Evolutionary conservation across 2,888 invertebrate species (phyloP), one percentile per base, ranked within the genome.

Genomic region (Callinectes sapidus): DNA sequence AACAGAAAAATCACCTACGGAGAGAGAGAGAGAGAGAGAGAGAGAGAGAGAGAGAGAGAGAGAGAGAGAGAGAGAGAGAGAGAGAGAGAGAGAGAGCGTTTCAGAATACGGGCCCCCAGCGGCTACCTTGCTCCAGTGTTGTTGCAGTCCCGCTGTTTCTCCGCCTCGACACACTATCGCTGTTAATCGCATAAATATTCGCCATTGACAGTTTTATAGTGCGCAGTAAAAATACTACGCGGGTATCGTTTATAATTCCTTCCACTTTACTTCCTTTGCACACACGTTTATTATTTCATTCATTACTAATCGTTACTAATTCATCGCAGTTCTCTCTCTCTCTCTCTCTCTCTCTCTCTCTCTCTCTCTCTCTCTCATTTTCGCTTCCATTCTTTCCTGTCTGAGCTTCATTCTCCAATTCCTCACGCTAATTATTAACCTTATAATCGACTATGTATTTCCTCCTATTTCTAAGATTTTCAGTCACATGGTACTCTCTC

Each of bases 221-320:
- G 71, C n/a, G 71, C 71, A n/a, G 71, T 71, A 71, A 71, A 71
- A 71, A 61, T 48, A 48, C 48, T 71, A 28, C 28, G n/a, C n/a
- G 71, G n/a, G n/a, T 71, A 28, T 71, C 71, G 71, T 71, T 71
- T 71, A 71, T 71, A 71, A 71, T 71, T 71, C n/a, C 71, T 6
- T n/a, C 71, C 71, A 28, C 28, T 61, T 28, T 28, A 28, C 71
- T n/a, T 71, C 28, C 71, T 71, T 71, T 28, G 1, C 71, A 28
- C 28, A 71, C 61, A 61, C 61, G 23, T n/a, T 13, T 0, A 28
- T 71, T 10, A 3, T 13, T 13, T 71, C 0, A 8, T 28, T 71
- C 13, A 3, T 71, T 1, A n/a, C 10, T 71, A n/a, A 13, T 71
- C 13, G 71, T 71, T 2, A 1, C n/a, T 10, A 28, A 71, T 71